Base-by-base conservation (phyloP, 2,113 vertebrate species). In the Todiramphus chloris region DNA sequence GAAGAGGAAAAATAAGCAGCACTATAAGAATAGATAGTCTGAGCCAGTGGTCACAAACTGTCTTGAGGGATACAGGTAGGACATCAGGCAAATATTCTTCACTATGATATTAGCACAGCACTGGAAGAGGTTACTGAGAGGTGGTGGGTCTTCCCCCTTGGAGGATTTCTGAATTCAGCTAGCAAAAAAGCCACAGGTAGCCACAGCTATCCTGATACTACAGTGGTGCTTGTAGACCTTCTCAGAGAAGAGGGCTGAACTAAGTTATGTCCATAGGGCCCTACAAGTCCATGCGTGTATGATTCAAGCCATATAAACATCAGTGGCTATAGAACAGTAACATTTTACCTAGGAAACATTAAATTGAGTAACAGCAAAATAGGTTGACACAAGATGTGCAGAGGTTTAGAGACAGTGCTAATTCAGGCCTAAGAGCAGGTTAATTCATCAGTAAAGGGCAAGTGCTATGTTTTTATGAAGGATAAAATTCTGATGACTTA, bases 291-390 rank as follows among this genome's bases (percentile, higher is more conserved):
- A 18, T 24, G n/a, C 33, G 19, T 72, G 5, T 35, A 43, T n/a
- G 20, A 62, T 76, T 80, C 58, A 66, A 44, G 14, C 44, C 83
- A 10, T 79, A 83, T 46, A 90, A 89, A 93, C 59, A 89, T 90
- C 56, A 79, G 68, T 85, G 72, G 63, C 21, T 85, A 13, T 56
- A 27, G 79, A 96, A 88, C 83, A 93, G 39, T 81, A 93, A 97
- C 28, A 67, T 85, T 90, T 84, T 82, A 78, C 72, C 83, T 78
- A 77, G 55, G 41, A 95, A 85, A 90, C 73, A 44, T 91, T 69
- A 92, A 93, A 70, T 58, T 70, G 81, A 44, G 30, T 55, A 56
- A 56, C 76, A 94, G 37, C 59, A 81, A 86, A 91, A 66, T 6
- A 77, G 23, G 50, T 37, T 83, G 89, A 84, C 53, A 33, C 8